These are phyloP conservation scores for Ceriagrion tenellum DNA, from an alignment of 2,888 invertebrate species.

Conservation along the genomic window DNA sequence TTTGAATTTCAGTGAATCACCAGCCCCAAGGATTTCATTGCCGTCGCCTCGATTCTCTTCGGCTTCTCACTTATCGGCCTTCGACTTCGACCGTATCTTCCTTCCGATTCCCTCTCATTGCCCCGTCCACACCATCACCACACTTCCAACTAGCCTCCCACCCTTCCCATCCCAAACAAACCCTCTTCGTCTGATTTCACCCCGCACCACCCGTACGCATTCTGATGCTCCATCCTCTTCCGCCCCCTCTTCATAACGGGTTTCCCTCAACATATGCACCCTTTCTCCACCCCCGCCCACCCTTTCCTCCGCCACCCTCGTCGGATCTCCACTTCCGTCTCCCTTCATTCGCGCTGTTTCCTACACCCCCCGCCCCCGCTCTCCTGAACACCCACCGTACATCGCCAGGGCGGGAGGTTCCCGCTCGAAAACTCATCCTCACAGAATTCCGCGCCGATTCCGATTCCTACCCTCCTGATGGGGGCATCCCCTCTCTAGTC, in stretches of 20 bases:
- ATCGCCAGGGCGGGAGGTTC: neutral
- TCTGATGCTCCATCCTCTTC: neutral
- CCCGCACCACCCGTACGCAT: neutral
- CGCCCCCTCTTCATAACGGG: neutral
- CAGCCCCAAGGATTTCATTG: neutral
- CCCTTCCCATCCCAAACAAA: neutral
- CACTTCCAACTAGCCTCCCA: neutral
- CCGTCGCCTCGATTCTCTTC: neutral
- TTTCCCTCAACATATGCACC: slow-evolving; percentile 27
- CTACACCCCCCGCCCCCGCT: neutral
- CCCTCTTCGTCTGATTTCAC: slow-evolving; percentile 16
- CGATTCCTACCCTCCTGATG: neutral
- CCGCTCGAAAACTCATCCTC: neutral
- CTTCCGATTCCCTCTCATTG: neutral
- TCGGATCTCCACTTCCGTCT: slow-evolving; percentile 9
- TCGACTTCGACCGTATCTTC: neutral
- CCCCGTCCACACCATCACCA: neutral
- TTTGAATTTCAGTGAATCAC: neutral
- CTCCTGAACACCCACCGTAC: neutral
- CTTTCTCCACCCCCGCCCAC: neutral
- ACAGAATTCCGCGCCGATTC: slow-evolving; percentile 40
- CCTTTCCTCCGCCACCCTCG: neutral
- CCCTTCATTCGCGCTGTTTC: neutral
- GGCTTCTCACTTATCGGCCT: too few relatives aligned
- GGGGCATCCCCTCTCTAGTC: neutral